These are phyloP conservation scores for Caenorhabditis remanei DNA, from an alignment of 1,140 invertebrate species.

Conservation along the genomic window DNA sequence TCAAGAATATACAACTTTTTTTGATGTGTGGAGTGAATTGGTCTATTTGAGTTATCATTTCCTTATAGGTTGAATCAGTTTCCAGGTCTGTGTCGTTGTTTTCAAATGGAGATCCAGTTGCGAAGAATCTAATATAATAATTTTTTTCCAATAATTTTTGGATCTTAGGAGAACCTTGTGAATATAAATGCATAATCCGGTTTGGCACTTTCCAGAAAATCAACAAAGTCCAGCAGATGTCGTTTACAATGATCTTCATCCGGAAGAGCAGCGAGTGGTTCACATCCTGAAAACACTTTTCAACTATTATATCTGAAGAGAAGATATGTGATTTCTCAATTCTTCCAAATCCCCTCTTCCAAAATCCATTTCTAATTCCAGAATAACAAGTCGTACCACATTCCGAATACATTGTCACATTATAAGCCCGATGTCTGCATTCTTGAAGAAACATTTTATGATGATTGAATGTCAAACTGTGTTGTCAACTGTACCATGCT, in stretches of 20 bases:
- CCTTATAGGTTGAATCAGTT: conserved; percentile 4
- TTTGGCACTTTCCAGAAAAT: conserved; percentile 19
- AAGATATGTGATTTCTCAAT: not conserved
- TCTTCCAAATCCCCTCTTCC: too few species aligned
- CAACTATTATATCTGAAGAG: not conserved
- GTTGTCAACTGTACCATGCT: too few species aligned
- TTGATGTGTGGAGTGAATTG: conserved; percentile 9
- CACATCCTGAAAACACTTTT: not conserved
- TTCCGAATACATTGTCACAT: conserved; percentile 25
- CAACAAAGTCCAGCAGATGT: conserved; percentile 15
- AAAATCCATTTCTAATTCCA: too few species aligned
- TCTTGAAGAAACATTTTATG: conserved; percentile 42
- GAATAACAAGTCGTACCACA: conserved; percentile 5
- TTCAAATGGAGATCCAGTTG: not conserved
- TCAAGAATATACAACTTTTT: conserved; percentile 27
- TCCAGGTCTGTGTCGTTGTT: conserved; percentile 3
- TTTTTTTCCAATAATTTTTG: too few species aligned
- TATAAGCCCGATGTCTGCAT: conserved; percentile 19
- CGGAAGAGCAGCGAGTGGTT: conserved; percentile 8
- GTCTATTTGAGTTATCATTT: conserved; percentile 27
- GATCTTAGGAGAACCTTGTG: not conserved
- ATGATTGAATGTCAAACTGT: conserved; percentile 31
- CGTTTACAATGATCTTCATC: conserved; percentile 32
- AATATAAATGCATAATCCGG: conserved; percentile 17
- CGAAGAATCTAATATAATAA: not conserved